Conservation (phyloP, 1,140 invertebrate genomes). For the Thrips palmi region DNA sequence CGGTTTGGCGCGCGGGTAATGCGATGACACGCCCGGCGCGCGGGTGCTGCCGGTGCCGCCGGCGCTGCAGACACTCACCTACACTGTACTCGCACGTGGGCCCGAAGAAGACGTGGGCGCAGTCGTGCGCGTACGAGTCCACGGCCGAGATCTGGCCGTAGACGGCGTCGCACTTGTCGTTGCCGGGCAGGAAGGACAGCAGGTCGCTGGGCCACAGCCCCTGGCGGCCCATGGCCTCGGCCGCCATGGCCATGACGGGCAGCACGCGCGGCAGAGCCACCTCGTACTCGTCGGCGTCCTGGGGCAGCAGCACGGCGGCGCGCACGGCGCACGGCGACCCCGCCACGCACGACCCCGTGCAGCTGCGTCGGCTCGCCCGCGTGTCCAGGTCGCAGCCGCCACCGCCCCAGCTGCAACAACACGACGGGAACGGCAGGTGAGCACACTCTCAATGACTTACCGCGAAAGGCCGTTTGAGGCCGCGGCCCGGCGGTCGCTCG, state of each 20-base stretch:
- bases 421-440: too few relatives aligned
- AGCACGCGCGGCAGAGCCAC: slow-evolving; percentile 29
- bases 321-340: slow-evolving; percentile 19
- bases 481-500: too few relatives aligned
- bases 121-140: slow-evolving; percentile 37
- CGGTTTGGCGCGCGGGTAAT: background rate
- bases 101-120: slow-evolving; percentile 49
- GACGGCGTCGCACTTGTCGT: slow-evolving; percentile 48
- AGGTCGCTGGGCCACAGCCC: slow-evolving; percentile 29
- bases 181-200: slow-evolving; percentile 34
- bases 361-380: background rate
- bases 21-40: too few relatives aligned
- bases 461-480: too few relatives aligned
- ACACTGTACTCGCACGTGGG: slow-evolving; percentile 54
- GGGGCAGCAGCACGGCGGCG: slow-evolving; percentile 32
- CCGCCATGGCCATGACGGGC: slow-evolving; percentile 36
- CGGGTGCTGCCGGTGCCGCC: background rate
- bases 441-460: too few relatives aligned
- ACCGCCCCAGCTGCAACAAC: too few relatives aligned
- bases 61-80: slow-evolving; percentile 31
- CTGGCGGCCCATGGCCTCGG: slow-evolving; percentile 25
- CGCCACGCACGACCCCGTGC: background rate
- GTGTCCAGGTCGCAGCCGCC: too few relatives aligned
- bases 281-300: slow-evolving; percentile 25
- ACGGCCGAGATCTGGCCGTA: slow-evolving; percentile 45